phyloP scores from a whole-genome alignment of 1,140 invertebrate species.

The Drosophila auraria region DNA sequence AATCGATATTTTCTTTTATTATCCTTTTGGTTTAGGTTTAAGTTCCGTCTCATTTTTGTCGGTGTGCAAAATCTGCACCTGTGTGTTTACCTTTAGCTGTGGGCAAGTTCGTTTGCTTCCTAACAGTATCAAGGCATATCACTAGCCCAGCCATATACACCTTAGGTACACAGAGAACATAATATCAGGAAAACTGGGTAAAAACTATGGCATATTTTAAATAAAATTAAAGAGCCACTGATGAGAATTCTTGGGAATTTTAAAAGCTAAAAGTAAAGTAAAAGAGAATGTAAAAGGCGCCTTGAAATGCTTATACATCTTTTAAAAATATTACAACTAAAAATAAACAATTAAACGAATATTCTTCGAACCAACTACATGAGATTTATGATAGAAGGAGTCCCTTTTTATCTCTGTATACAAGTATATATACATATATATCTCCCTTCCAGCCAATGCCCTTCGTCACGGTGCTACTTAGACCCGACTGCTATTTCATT shows the following conservation, averaged over 20 bases:
- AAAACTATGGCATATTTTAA: too few relatives aligned
- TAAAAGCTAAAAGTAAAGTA: too few relatives aligned
- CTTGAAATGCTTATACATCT: too few relatives aligned
- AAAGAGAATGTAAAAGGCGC: too few relatives aligned
- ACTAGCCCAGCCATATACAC: background rate
- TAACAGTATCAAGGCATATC: conserved; percentile 18
- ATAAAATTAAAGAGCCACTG: too few relatives aligned
- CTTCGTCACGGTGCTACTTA: conserved; percentile 53
- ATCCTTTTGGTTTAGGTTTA: background rate
- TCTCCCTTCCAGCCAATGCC: conserved; percentile 1
- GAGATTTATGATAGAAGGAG: fast-evolving
- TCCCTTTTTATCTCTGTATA: background rate
- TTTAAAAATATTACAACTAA: too few relatives aligned
- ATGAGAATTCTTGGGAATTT: too few relatives aligned
- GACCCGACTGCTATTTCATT: conserved; percentile 74
- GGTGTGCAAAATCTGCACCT: conserved; percentile 43
- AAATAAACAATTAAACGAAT: too few relatives aligned
- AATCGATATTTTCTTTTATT: background rate
- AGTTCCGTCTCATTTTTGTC: conserved; percentile 1
- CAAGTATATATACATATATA: conserved; percentile 7
- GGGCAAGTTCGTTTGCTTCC: conserved; percentile 41
- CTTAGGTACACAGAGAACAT: background rate
- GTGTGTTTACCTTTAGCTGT: conserved; percentile 49
- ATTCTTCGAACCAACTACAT: background rate
- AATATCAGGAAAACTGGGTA: too few relatives aligned